phyloP scores from a whole-genome alignment of 1,140 invertebrate genomes.

The Drosophila tani region DNA sequence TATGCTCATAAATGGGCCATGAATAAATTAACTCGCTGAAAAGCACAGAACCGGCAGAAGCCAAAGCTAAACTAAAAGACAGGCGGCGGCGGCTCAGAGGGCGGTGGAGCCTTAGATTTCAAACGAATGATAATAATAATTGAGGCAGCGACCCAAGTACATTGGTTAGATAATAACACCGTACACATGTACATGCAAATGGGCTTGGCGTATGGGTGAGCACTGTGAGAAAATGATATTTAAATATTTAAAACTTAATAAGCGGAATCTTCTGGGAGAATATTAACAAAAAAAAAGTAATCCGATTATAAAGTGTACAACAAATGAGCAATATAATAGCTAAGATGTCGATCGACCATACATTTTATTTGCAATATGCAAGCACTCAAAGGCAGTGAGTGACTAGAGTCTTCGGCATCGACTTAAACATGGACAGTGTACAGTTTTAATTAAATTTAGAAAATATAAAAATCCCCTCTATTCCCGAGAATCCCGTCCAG shows the following conservation, averaged over 20 bases:
- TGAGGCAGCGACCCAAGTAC: conserved; percentile 57
- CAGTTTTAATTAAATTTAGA: too few species aligned
- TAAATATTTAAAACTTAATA: not conserved
- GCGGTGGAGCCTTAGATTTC: conserved; percentile 61
- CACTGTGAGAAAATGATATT: conserved; percentile 37
- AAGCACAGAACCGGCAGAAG: conserved; percentile 19
- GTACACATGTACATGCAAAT: conserved; percentile 30
- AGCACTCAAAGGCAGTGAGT: too few species aligned
- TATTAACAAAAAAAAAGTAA: not conserved
- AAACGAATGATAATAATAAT: conserved; percentile 81
- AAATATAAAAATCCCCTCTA: not conserved
- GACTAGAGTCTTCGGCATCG: not conserved
- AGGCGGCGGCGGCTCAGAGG: conserved; percentile 3
- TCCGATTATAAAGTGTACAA: not conserved
- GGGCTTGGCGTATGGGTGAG: conserved; percentile 7
- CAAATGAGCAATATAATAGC: too few species aligned
- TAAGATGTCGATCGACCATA: too few species aligned
- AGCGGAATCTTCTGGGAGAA: not conserved
- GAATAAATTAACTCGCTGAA: conserved; percentile 80
- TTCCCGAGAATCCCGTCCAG: not conserved
- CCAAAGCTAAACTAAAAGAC: conserved; percentile 37
- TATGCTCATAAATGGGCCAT: conserved; percentile 81
- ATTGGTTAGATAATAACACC: conserved; percentile 51
- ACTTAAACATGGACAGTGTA: too few species aligned
- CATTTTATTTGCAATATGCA: too few species aligned